These are phyloP conservation scores for Andrena dorsata DNA, from an alignment of 2,888 invertebrate genomes.

Conservation along the genomic window DNA sequence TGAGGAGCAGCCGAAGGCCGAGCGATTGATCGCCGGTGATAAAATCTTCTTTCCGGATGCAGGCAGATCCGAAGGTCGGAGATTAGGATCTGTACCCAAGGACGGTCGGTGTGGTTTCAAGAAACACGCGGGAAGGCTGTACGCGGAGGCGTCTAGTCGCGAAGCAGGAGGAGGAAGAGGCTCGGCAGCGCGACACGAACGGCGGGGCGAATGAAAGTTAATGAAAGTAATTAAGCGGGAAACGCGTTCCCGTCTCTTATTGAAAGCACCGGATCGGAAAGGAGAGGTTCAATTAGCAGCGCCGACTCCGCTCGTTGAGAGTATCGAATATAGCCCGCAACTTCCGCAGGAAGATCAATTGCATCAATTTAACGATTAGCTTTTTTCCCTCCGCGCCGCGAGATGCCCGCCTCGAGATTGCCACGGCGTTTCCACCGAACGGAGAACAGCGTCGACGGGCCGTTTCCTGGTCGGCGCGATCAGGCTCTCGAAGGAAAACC, in stretches of 20 bases:
- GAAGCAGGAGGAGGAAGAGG: neutral
- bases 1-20: conserved; percentile 61
- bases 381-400: conserved; percentile 13
- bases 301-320: conserved; percentile 60
- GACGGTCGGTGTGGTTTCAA: conserved; percentile 41
- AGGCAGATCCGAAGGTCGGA: conserved; percentile 60
- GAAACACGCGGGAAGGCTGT: conserved; percentile 8
- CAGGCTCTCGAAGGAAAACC: neutral
- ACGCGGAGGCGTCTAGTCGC: neutral
- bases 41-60: conserved; percentile 69
- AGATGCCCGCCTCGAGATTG: neutral
- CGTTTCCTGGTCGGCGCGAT: neutral
- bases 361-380: conserved; percentile 67
- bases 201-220: conserved; percentile 56
- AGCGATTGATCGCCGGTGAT: conserved; percentile 55
- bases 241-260: conserved; percentile 39
- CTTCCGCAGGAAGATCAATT: conserved; percentile 71
- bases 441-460: neutral
- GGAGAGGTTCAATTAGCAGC: conserved; percentile 62
- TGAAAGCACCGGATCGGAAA: conserved; percentile 41
- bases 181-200: neutral
- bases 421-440: neutral
- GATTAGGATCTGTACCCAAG: conserved; percentile 70
- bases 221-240: conserved; percentile 66
- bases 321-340: conserved; percentile 49